Evolutionary conservation across 2,888 invertebrate genomes (phyloP), one percentile per base, ranked within the genome.

Genomic region (Leptopilina syphax): DNA sequence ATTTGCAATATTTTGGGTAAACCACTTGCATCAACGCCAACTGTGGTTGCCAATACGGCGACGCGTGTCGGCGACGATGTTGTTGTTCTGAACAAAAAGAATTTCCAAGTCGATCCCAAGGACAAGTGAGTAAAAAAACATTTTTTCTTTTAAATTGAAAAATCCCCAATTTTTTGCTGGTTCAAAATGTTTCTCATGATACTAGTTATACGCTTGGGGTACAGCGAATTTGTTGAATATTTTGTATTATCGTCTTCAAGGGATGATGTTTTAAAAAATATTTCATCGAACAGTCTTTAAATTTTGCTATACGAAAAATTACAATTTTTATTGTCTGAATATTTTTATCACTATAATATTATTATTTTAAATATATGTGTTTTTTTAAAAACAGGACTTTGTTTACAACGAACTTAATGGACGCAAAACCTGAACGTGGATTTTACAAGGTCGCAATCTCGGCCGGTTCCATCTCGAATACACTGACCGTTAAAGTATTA

Each of bases 381-480:
- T 79, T 73, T 73, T 83, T 18, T 18, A 18, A 18, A 83, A 82
- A 41, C 83, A 95, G 95, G 18, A 95, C 95, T 0, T 94, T 96
- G 76, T 98, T 95, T 91, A 94, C 95, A 70, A 94, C 98, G 73
- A 96, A 97, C 88, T 93, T 98, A 27, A 94, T 95, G 92, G 94
- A 95, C 86, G 94, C 95, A 77, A 96, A 96, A 88, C 95, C 97
- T 18, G 95, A 96, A 27, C 95, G 97, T 83, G 98, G 98, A 47
- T 94, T 97, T 89, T 99, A 99, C 93, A 95, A 95, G 86, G 94
- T 98, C 8, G 95, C 95, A 0, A 91, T 99, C 13, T 96, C 94
- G 81, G 96, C 96, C 3, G 95, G 95, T 70, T 92, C 92, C 77
- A 93, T 95, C 41, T 93, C 93, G 27, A 95, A 94, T 84, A 91